These are phyloP conservation scores for Gasterosteus aculeatus DNA, from an alignment of 2,113 vertebrate species.

Conservation along the genomic window DNA sequence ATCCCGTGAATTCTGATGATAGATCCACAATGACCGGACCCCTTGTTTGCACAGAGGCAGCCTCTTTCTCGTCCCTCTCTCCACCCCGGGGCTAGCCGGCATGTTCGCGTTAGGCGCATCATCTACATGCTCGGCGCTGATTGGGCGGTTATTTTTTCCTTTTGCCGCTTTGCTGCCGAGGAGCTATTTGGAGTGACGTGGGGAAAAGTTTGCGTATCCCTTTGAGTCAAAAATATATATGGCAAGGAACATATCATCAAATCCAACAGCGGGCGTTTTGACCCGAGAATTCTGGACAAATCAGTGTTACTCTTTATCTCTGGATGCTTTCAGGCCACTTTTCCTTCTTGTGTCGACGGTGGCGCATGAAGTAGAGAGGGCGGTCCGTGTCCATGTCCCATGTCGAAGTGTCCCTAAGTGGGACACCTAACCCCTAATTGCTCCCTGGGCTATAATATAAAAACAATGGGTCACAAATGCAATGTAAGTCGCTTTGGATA, in stretches of 20 bases:
- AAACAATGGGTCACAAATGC: too few relatives aligned
- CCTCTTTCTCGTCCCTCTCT: neutral
- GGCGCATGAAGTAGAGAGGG: neutral
- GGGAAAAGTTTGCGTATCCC: neutral
- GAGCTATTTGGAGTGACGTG: neutral
- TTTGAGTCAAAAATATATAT: neutral
- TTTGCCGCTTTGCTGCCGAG: neutral
- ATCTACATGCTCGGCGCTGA: neutral
- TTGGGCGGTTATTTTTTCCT: constrained; percentile 7
- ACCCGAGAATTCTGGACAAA: neutral
- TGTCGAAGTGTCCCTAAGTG: too few relatives aligned
- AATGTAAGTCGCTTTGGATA: too few relatives aligned
- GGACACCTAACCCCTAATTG: too few relatives aligned
- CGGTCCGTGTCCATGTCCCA: too few relatives aligned
- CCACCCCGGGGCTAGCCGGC: neutral
- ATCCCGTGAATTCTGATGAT: neutral
- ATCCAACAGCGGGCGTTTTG: neutral
- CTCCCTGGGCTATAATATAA: too few relatives aligned
- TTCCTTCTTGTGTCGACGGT: neutral
- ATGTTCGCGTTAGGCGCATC: neutral
- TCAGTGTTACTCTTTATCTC: neutral
- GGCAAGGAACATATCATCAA: neutral
- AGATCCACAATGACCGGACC: neutral
- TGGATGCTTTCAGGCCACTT: constrained; percentile 15
- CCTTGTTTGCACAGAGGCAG: neutral